Conservation (phyloP, 1,140 invertebrate species). For the Chironomus striatipennis region DNA sequence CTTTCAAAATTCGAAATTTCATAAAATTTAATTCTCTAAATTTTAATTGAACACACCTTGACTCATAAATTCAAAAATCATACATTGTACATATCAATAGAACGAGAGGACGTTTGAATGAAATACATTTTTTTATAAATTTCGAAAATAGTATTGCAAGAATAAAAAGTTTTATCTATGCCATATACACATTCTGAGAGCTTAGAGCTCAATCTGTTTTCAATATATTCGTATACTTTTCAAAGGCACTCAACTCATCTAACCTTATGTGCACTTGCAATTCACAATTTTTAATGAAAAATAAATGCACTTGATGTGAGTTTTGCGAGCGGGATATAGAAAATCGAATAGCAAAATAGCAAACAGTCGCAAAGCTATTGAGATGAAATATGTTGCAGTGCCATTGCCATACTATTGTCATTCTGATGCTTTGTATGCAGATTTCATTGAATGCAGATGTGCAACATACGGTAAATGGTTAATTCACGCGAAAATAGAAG, state of each 20-base stretch:
- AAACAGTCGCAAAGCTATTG: constrained; percentile 12
- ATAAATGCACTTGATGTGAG: constrained; percentile 3
- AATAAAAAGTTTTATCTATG: neutral
- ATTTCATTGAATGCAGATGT: neutral
- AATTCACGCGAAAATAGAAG: constrained; percentile 5
- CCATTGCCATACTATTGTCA: neutral
- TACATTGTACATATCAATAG: too few relatives aligned
- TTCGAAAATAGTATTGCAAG: too few relatives aligned
- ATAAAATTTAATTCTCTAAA: too few relatives aligned
- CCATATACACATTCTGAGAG: neutral
- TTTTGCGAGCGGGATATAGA: neutral
- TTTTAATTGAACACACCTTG: too few relatives aligned
- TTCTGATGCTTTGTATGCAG: constrained; percentile 4
- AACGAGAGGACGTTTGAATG: too few relatives aligned
- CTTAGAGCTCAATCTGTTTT: neutral
- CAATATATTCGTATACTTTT: neutral
- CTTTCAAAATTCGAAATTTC: too few relatives aligned
- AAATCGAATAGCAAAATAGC: neutral
- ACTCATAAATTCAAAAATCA: too few relatives aligned
- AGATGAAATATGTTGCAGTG: neutral
- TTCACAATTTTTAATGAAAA: constrained; percentile 9
- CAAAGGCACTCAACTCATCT: neutral
- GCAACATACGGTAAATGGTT: neutral
- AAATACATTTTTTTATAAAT: too few relatives aligned
- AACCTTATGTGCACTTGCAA: neutral